phyloP scores from a whole-genome alignment of 2,113 vertebrate genomes.

The Arvicanthis niloticus region DNA sequence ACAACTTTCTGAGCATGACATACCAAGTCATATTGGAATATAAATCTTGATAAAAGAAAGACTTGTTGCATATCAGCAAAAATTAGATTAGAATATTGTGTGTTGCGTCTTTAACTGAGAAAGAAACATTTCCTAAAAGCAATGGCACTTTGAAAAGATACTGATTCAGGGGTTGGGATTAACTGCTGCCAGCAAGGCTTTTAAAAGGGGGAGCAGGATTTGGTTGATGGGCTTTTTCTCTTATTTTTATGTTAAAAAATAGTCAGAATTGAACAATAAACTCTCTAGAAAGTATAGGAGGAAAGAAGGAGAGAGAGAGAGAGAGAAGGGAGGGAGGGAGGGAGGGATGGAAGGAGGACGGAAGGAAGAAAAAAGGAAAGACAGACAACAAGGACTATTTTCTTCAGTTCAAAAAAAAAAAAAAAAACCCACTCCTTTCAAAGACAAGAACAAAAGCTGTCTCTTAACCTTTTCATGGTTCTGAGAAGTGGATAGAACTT shows the following conservation, averaged over 20 bases:
- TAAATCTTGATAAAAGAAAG: conserved; percentile 78
- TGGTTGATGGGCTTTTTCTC: conserved; percentile 4
- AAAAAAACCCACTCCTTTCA: conserved; percentile 16
- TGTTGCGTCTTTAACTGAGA: conserved; percentile 49
- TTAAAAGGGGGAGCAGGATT: background rate
- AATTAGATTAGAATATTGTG: conserved; percentile 52
- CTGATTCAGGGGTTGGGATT: background rate
- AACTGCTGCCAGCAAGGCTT: background rate
- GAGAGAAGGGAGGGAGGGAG: too few relatives aligned
- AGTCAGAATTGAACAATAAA: background rate
- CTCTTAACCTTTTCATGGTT: conserved; percentile 3
- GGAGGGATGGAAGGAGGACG: background rate
- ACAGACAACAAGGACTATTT: conserved; percentile 32
- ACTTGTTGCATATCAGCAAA: conserved; percentile 38
- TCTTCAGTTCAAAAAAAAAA: conserved; percentile 39
- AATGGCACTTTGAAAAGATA: background rate
- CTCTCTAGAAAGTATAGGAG: background rate
- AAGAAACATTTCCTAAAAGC: background rate
- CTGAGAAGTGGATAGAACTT: conserved; percentile 17
- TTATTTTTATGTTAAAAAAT: background rate
- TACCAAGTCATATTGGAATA: conserved; percentile 80
- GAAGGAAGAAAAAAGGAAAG: background rate
- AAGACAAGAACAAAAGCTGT: conserved; percentile 64
- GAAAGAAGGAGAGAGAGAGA: too few relatives aligned
- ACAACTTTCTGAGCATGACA: conserved; percentile 72